phyloP scores from a whole-genome alignment of 1,140 invertebrate species.

The Zaprionus camerounensis region DNA sequence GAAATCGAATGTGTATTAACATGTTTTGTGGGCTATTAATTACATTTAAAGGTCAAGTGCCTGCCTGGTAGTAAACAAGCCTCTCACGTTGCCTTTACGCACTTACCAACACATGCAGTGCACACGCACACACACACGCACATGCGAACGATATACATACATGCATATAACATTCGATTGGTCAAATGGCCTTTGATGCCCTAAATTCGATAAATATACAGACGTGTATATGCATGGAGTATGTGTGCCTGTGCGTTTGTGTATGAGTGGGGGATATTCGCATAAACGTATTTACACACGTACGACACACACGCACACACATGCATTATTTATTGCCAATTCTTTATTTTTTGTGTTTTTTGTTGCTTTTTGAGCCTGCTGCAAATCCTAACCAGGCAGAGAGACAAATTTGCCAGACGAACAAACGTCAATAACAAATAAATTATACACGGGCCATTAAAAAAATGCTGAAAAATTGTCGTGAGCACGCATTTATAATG shows the following conservation, averaged over 20 bases:
- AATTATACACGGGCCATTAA: constrained; percentile 70
- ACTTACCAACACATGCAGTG: constrained; percentile 30
- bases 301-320: neutral
- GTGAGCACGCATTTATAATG: constrained; percentile 77
- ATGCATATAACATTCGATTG: constrained; percentile 65
- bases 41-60: constrained; percentile 76
- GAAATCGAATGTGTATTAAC: constrained; percentile 57
- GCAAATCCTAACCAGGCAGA: constrained; percentile 22
- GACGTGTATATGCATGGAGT: constrained; percentile 13
- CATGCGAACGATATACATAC: constrained; percentile 5
- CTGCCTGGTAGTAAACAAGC: constrained; percentile 47
- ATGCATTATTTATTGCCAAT: constrained; percentile 26
- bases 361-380: constrained; percentile 20
- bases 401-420: constrained; percentile 33
- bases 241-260: neutral
- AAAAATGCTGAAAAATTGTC: constrained; percentile 58
- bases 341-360: neutral
- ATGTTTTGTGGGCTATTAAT: constrained; percentile 73
- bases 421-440: constrained; percentile 63
- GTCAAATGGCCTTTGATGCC: constrained; percentile 79
- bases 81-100: constrained; percentile 51
- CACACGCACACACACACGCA: constrained; percentile 19
- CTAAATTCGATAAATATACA: constrained; percentile 61
- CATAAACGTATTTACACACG: constrained; percentile 1
- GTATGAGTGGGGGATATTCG: constrained; percentile 3